phyloP scores from a whole-genome alignment of 2,888 invertebrate species.

The Fragum fragum region DNA sequence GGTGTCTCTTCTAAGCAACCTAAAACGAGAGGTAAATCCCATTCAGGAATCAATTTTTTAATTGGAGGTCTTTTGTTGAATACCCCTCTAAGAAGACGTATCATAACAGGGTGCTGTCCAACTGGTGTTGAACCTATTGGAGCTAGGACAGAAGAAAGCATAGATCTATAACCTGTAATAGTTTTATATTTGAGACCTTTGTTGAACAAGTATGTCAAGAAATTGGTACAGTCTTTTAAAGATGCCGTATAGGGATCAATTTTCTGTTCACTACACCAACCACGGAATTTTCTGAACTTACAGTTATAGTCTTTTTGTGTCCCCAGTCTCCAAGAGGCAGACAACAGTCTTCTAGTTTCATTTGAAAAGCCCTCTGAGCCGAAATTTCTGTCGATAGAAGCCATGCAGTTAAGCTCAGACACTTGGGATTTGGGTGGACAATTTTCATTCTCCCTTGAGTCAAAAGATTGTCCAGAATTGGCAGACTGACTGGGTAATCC shows the following conservation, averaged over 20 bases:
- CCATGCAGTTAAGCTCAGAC: conserved; percentile 39
- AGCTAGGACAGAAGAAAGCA: no score
- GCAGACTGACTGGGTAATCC: conserved; percentile 31
- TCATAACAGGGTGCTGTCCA: conserved; percentile 45
- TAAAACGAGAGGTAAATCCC: conserved; percentile 38
- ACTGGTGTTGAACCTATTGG: conserved; percentile 27
- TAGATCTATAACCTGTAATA: conserved; percentile 41
- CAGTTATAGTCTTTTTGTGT: conserved; percentile 47
- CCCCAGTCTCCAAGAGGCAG: conserved; percentile 38
- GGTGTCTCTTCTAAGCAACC: not conserved
- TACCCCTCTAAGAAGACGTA: no score
- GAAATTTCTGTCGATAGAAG: conserved; percentile 35
- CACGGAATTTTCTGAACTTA: no score
- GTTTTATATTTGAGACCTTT: conserved; percentile 34
- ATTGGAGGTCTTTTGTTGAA: conserved; percentile 22
- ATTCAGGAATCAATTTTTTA: conserved; percentile 33
- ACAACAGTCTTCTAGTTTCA: conserved; percentile 39
- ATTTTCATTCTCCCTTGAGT: conserved; percentile 33
- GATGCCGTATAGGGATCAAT: conserved; percentile 47
- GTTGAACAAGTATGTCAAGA: conserved; percentile 33
- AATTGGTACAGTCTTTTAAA: conserved; percentile 48
- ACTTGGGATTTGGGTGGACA: conserved; percentile 33
- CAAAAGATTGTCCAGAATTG: conserved; percentile 32
- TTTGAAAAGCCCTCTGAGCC: conserved; percentile 43
- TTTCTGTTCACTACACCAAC: conserved; percentile 49